Evolutionary conservation across 2,888 invertebrate species (phyloP), one percentile per base, ranked within the genome.

Genomic region (Scaptomyza caliginosa): DNA sequence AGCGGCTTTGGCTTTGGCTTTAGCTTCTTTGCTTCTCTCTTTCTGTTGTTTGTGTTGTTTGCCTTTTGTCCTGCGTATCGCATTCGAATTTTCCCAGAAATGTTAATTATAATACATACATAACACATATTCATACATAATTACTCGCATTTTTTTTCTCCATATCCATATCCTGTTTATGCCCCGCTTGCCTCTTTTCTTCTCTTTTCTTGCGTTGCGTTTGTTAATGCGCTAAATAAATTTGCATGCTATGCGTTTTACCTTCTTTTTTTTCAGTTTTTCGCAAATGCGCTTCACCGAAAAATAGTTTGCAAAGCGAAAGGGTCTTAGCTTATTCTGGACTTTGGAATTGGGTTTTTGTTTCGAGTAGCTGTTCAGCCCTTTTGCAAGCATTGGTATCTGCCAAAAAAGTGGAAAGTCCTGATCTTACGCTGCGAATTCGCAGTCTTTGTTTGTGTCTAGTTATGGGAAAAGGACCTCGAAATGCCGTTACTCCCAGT

Each of bases 41-140:
- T 13, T 4, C 11, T 28, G 28, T 28, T 34, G 5, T 34, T 13
- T 16, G 11, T 34, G 10, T 13, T 59, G 50, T 46, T 42, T 28
- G 67, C 68, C 77, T 86, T 84, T 81, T 86, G 86, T 86, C 80
- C 86, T 80, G 86, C 86, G 74, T 86, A 77, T 86, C 80, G 75
- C 86, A 84, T 86, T 88, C 75, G 78, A 79, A 78, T 88, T 88
- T 89, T 89, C 90, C 85, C 89, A 89, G 90, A 89, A 89, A 78
- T 89, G 87, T 89, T 86, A 89, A 89, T 89, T 88, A 89, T 88
- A 83, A 88, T 88, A 86, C 84, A 72, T 49, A 72, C 54, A 72
- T 77, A 83, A 80, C 84, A 86, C 77, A 83, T 83, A 79, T 75
- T 86, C 83, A 83, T 72, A 86, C 74, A 77, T 85, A 79, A 79